Evolutionary conservation across 2,888 invertebrate genomes (phyloP).

Genomic region (Standfussiana lucernea): DNA sequence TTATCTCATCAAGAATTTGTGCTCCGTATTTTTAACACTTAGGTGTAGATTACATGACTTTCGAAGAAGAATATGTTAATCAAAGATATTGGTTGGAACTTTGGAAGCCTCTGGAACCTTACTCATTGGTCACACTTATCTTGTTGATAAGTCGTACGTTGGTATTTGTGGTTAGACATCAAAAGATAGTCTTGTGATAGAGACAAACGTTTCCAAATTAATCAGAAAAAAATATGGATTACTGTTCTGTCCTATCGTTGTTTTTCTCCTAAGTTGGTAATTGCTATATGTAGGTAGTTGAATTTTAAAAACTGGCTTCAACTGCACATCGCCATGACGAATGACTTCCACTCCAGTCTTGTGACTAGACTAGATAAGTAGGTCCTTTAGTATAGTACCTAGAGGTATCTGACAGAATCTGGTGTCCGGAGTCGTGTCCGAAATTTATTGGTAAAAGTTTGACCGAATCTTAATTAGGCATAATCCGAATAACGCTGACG

Average conservation of each 20-base stretch:
- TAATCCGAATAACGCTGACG: not conserved
- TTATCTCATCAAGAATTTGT: not conserved
- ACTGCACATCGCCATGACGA: not conserved
- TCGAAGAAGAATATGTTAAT: constrained; percentile 42
- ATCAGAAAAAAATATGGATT: constrained; percentile 15
- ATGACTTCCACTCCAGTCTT: not conserved
- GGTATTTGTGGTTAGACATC: constrained; percentile 57
- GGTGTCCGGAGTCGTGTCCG: not conserved
- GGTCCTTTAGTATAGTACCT: not conserved
- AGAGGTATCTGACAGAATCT: not conserved
- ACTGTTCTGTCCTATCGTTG: not conserved
- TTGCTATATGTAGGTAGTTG: not conserved
- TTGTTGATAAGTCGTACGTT: constrained; percentile 62
- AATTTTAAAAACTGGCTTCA: not conserved
- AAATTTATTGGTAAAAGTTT: not conserved
- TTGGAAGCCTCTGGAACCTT: constrained; percentile 66
- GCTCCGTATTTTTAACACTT: not conserved
- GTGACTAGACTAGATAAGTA: not conserved
- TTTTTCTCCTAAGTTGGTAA: not conserved
- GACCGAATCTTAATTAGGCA: not conserved
- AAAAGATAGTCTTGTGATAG: constrained; percentile 55
- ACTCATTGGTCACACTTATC: constrained; percentile 65
- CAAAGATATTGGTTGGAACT: constrained; percentile 51
- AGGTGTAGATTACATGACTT: constrained; percentile 19
- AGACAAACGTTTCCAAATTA: constrained; percentile 20